Conservation (phyloP, 2,113 vertebrate genomes). For the Hemiscyllium ocellatum region DNA sequence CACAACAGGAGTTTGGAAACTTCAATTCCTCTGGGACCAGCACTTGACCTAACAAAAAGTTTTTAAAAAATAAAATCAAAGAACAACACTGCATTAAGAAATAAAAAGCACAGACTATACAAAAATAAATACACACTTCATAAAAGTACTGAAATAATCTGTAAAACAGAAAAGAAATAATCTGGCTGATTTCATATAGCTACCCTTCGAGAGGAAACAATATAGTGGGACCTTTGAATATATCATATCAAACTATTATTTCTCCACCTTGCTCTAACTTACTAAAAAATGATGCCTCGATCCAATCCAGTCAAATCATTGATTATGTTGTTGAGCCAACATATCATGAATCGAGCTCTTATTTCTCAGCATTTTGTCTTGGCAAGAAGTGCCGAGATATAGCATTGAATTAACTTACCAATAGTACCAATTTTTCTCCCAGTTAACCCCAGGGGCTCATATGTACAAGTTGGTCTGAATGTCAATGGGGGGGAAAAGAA, state of each 20-base stretch:
- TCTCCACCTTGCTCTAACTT: not conserved
- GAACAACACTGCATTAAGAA: not conserved
- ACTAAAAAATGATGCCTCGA: not conserved
- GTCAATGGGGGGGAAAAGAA: not conserved
- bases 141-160: too few species aligned
- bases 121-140: too few species aligned
- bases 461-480: not conserved
- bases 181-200: too few species aligned
- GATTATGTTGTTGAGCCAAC: not conserved
- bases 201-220: not conserved
- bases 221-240: not conserved
- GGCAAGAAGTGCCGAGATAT: not conserved
- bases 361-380: not conserved
- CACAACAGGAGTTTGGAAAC: slow-evolving; percentile 82
- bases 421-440: not conserved
- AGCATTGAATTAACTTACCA: not conserved
- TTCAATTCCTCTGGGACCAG: slow-evolving; percentile 81
- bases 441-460: not conserved
- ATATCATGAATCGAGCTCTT: not conserved
- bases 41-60: slow-evolving; percentile 56
- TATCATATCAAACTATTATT: not conserved
- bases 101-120: not conserved
- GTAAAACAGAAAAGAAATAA: too few species aligned
- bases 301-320: not conserved
- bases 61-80: not conserved